These are phyloP conservation scores for Mesembrinibis cayennensis DNA, from an alignment of 2,113 vertebrate genomes.

Conservation along the genomic window DNA sequence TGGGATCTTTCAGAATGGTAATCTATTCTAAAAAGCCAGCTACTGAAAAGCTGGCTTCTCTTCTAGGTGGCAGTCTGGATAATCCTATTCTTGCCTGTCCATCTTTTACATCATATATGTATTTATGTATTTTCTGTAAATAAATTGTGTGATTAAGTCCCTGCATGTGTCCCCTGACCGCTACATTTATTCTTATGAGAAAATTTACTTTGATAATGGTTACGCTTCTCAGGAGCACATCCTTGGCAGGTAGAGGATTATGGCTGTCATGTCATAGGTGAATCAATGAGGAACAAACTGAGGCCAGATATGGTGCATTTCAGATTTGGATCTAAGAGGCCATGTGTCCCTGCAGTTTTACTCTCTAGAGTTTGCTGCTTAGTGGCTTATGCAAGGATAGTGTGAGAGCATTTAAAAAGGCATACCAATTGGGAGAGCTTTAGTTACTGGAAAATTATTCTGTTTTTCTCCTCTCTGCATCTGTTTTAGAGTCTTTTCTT, in stretches of 20 bases:
- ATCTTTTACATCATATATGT: neutral
- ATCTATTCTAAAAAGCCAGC: neutral
- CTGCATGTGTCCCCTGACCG: accelerated
- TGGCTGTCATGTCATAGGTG: neutral
- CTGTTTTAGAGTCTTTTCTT: neutral
- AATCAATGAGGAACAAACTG: neutral
- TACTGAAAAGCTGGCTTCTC: neutral
- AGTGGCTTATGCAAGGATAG: neutral
- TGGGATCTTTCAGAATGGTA: neutral
- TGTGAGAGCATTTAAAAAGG: neutral
- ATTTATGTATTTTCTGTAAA: neutral
- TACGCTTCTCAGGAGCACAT: neutral
- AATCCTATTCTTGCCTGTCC: neutral
- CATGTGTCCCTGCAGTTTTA: neutral
- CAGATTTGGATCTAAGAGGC: neutral
- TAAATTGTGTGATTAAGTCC: neutral
- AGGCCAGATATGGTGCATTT: neutral
- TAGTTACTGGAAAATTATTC: neutral
- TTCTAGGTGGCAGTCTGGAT: neutral
- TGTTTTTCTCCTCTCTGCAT: neutral
- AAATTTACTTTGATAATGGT: neutral
- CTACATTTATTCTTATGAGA: neutral
- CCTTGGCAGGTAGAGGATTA: neutral
- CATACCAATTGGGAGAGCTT: neutral
- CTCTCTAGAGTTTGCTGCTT: neutral